Percentiles rank a stretch among this genome's conserved stretches.
Evolutionary conservation across 2,113 vertebrate species (phyloP).

Genomic region (Vulpes vulpes): DNA sequence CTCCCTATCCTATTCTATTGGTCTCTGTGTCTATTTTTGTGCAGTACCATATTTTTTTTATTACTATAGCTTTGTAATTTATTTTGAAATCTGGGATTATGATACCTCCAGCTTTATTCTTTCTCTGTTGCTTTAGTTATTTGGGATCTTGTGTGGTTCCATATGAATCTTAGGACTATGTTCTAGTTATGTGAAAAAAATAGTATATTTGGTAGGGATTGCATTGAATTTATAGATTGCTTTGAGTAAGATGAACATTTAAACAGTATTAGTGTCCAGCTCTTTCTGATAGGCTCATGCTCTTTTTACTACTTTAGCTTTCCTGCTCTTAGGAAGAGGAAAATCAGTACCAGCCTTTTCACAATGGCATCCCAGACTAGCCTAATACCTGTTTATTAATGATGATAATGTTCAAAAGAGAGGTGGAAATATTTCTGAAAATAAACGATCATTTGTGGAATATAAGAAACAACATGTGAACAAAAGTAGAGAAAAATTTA

Average conservation of each 20-base stretch:
- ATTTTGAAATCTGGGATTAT: neutral
- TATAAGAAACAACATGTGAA: constrained; percentile 9
- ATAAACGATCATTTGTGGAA: neutral
- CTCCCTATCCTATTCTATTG: neutral
- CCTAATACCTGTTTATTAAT: neutral
- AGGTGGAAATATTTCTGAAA: constrained; percentile 30
- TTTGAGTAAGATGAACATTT: neutral
- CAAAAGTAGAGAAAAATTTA: neutral
- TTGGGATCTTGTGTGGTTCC: neutral
- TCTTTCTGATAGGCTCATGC: neutral
- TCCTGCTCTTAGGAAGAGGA: neutral
- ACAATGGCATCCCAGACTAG: neutral
- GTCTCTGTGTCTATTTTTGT: neutral
- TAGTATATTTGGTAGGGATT: neutral
- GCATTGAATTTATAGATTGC: neutral
- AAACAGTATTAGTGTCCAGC: neutral
- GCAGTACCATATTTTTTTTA: neutral
- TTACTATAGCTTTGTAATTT: neutral
- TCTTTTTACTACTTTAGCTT: neutral
- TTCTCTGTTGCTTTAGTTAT: neutral
- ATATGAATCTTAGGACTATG: neutral
- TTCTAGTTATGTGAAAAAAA: neutral
- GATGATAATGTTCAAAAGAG: neutral
- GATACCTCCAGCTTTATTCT: neutral
- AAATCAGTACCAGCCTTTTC: neutral